Conservation (phyloP, 2,113 vertebrate species). For the Rhombomys opimus region DNA sequence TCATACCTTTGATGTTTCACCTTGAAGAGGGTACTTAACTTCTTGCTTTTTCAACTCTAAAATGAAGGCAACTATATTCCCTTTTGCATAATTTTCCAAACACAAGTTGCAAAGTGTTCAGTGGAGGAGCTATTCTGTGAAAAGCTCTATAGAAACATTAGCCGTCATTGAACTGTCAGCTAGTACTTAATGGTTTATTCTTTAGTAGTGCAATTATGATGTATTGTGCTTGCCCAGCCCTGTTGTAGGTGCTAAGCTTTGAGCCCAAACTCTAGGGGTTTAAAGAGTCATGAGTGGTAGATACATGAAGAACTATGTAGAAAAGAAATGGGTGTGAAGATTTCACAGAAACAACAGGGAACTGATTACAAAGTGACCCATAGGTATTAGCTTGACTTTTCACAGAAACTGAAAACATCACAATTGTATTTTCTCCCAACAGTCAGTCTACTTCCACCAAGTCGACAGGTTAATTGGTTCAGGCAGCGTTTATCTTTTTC, state of each 20-base stretch:
- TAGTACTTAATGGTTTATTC: neutral
- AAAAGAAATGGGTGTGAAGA: neutral
- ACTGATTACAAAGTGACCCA: neutral
- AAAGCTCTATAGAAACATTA: neutral
- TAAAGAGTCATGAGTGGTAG: neutral
- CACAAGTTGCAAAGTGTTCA: neutral
- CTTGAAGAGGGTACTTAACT: neutral
- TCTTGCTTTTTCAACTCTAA: neutral
- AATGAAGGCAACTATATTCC: neutral
- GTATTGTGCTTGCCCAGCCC: neutral
- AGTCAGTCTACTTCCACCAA: neutral
- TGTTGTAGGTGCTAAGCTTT: neutral
- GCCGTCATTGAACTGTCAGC: neutral
- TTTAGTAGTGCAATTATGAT: neutral
- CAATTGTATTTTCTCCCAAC: neutral
- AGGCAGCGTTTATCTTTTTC: neutral
- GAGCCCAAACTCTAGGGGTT: neutral
- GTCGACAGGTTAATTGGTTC: neutral
- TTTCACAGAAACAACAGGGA: neutral
- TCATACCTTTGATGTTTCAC: neutral
- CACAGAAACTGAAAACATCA: constrained; percentile 1
- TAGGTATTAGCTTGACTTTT: constrained; percentile 1
- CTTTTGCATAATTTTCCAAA: neutral
- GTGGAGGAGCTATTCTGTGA: neutral
- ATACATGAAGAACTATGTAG: neutral